Base-by-base conservation (phyloP, 2,888 invertebrate species). In the Carterocephalus palaemon region DNA sequence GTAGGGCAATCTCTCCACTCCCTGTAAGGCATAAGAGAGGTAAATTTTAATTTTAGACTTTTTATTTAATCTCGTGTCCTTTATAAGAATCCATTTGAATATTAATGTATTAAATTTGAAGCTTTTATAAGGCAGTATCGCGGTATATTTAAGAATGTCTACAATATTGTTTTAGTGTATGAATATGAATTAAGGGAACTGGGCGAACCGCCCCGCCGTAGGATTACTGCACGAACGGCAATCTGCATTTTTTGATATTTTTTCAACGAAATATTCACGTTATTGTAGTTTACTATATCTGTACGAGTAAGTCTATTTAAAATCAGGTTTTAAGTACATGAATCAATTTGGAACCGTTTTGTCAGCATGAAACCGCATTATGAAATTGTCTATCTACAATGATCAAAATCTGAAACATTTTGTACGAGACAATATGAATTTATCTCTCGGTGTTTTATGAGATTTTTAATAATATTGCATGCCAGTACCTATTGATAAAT, bases 291-390 rank as follows among this genome's bases (percentile, higher is more conserved):
- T 78, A 77, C 72, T 77, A 79, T 80, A 69, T 74, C 75, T 78
- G 67, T 80, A 70, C 67, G 67, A 69, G 75, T 77, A 83, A 77
- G 75, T 77, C 73, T 80, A 79, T 79, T 76, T 78, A 77, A 78
- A 85, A 85, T 85, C 85, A 83, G 74, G 83, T 82, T 76, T 70
- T 77, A 75, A 45, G 37, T 45, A 78, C 49, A 40, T 45, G 43
- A 84, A 84, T 85, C 84, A 83, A 84, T 85, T 85, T 85, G 74
- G 79, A 84, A 68, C 70, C 67, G 77, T 84, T 84, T 85, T 85
- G 76, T 80, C 78, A 72, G 78, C 71, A 68, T 53, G 68, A 71
- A 71, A 69, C 67, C 60, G 77, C 79, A 80, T 81, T 79, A 84
- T 81, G 77, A 81, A 84, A 80, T 84, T 76, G 75, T 74, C 69